Evolutionary conservation across 2,888 invertebrate genomes (phyloP).

Genomic region (Apotomis betuletana): DNA sequence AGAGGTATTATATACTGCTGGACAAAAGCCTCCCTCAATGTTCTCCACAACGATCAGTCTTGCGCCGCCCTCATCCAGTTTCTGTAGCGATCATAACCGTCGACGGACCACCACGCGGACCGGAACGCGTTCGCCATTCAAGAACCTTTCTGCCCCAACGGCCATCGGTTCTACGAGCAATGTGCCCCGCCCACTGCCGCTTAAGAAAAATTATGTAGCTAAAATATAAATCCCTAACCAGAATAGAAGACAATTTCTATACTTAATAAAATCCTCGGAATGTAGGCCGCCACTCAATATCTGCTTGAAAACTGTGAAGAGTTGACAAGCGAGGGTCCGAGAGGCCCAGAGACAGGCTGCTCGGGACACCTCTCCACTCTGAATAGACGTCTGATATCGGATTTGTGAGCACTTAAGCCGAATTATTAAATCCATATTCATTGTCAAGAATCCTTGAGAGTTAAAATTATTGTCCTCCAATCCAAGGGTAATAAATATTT

Average conservation of each 20-base stretch:
- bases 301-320: conserved; percentile 37
- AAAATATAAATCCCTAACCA: conserved; percentile 5
- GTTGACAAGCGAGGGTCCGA: conserved; percentile 33
- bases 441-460: conserved; percentile 7
- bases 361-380: conserved; percentile 35
- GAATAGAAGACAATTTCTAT: conserved; percentile 1
- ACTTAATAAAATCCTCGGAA: conserved; percentile 27
- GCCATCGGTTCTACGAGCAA: too few species aligned
- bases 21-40: too few species aligned
- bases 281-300: conserved; percentile 31
- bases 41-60: too few species aligned
- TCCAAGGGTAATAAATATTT: neutral
- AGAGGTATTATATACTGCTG: too few species aligned
- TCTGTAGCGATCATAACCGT: too few species aligned
- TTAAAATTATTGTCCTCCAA: neutral
- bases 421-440: conserved; percentile 31
- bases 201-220: too few species aligned
- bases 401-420: conserved; percentile 23
- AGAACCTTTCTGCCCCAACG: too few species aligned
- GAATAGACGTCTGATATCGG: conserved; percentile 34
- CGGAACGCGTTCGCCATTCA: too few species aligned
- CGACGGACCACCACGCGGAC: too few species aligned
- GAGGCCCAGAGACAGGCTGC: conserved; percentile 34
- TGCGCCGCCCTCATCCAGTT: too few species aligned
- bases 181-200: too few species aligned